Evolutionary conservation across 2,797 vertebrate genomes (phyloP).

Genomic region (Ficedula albicollis): DNA sequence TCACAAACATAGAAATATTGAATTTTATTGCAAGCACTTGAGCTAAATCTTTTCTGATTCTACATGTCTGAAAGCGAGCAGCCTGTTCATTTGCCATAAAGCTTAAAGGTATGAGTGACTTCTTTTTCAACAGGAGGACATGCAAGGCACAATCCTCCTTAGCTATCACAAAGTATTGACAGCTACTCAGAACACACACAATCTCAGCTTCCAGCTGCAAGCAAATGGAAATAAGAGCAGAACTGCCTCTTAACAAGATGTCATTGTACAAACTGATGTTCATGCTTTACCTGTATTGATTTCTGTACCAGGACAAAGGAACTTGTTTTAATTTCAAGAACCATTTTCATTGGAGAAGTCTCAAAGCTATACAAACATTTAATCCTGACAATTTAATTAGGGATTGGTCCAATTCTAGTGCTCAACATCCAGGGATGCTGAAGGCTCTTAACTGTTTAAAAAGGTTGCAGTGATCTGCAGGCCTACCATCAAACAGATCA

Average conservation of each 20-base stretch:
- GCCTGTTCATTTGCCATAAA: not conserved
- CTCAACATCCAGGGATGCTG: not conserved
- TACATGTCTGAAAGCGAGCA: not conserved
- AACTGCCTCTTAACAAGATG: not conserved
- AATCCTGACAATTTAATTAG: not conserved
- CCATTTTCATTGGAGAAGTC: not conserved
- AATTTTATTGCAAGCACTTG: not conserved
- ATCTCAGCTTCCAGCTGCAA: not conserved
- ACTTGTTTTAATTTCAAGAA: not conserved
- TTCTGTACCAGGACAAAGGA: not conserved
- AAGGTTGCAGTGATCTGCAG: not conserved
- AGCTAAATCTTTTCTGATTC: not conserved
- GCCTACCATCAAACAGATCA: conserved; percentile 3
- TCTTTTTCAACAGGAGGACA: not conserved
- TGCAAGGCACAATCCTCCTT: not conserved
- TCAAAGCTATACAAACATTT: not conserved
- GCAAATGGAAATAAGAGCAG: not conserved
- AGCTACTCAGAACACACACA: not conserved
- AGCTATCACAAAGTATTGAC: not conserved
- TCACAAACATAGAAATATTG: not conserved
- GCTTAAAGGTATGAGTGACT: not conserved
- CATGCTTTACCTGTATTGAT: not conserved
- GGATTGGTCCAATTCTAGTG: not conserved
- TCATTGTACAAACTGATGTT: not conserved
- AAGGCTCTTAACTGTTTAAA: not conserved